Conservation (phyloP, 1,140 invertebrate species). For the Apis cerana region DNA sequence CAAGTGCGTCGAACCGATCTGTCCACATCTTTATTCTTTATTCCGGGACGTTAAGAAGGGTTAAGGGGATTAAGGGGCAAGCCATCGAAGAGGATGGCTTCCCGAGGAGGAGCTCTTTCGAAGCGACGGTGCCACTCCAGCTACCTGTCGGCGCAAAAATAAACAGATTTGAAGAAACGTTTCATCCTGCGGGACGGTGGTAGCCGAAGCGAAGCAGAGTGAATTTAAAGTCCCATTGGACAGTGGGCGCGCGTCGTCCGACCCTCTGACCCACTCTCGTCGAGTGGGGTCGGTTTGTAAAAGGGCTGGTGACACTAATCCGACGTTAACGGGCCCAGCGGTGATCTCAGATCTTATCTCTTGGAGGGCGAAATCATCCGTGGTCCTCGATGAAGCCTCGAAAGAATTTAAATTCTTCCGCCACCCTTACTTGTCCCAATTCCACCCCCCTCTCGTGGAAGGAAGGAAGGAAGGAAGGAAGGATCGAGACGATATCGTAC, state of each 20-base stretch:
- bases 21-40: conserved; percentile 17
- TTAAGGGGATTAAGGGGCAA: conserved; percentile 49
- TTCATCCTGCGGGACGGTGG: conserved; percentile 33
- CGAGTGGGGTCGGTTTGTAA: conserved; percentile 47
- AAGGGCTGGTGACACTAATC: conserved; percentile 71
- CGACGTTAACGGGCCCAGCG: conserved; percentile 63
- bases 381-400: neutral
- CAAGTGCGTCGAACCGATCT: conserved; percentile 47
- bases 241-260: conserved; percentile 57
- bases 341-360: conserved; percentile 66
- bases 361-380: conserved; percentile 11
- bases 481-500: neutral
- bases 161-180: conserved; percentile 68
- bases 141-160: conserved; percentile 69
- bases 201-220: conserved; percentile 39
- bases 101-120: conserved; percentile 15
- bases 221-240: conserved; percentile 50
- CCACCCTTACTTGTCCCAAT: neutral
- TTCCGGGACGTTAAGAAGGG: conserved; percentile 44
- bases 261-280: conserved; percentile 64
- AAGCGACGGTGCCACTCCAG: neutral
- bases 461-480: neutral
- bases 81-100: neutral
- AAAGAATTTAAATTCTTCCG: neutral
- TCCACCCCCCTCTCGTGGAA: neutral